Evolutionary conservation across 2,113 vertebrate genomes (phyloP).

Genomic region (Anhinga rufa): DNA sequence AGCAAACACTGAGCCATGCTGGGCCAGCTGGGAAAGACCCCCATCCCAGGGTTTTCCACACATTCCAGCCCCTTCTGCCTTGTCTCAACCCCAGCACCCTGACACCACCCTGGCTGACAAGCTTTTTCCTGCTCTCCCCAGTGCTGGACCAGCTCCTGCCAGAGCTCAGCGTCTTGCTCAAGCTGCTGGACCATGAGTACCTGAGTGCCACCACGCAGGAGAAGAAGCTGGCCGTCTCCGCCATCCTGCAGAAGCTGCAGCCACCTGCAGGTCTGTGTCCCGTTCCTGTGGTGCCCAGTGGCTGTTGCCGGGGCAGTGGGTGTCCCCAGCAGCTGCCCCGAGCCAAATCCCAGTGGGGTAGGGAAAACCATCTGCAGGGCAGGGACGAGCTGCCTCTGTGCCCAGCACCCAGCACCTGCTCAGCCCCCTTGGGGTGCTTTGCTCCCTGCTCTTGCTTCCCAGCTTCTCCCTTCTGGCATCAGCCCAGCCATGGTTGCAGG

Average conservation of each 20-base stretch:
- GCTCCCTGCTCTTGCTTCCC: neutral
- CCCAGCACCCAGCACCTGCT: neutral
- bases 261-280: constrained; percentile 78
- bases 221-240: constrained; percentile 88
- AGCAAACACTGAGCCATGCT: neutral
- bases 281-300: fast-evolving
- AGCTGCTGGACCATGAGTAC: constrained; percentile 90
- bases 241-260: constrained; percentile 87
- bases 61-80: neutral
- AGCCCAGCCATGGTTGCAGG: neutral
- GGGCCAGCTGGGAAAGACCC: neutral
- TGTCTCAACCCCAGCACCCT: neutral
- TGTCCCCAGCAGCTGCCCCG: neutral
- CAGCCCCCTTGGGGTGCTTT: neutral
- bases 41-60: neutral
- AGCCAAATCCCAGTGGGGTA: neutral
- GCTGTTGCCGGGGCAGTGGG: neutral
- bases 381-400: neutral
- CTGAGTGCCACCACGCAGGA: constrained; percentile 87
- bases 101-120: fast-evolving
- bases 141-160: constrained; percentile 90
- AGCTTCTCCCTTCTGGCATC: neutral
- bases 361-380: neutral
- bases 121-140: constrained; percentile 29
- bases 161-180: constrained; percentile 87